phyloP scores from a whole-genome alignment of 1,140 invertebrate genomes.

The Pachyrhynchus sulphureomaculatus region DNA sequence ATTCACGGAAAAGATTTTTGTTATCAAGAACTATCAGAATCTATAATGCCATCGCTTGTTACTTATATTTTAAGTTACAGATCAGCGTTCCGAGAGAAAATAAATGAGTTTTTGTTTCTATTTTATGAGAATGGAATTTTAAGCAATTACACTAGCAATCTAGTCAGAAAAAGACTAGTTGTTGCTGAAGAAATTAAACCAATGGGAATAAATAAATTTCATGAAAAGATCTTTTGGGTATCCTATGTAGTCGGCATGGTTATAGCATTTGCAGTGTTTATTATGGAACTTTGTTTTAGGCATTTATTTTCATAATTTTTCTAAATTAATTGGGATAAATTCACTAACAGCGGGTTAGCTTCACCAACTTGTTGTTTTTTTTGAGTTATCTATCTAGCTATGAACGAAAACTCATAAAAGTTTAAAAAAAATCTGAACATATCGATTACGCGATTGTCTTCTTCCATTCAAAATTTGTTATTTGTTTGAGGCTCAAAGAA shows the following conservation, averaged over 20 bases:
- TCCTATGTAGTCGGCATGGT: neutral
- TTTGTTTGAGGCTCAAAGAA: too few species aligned
- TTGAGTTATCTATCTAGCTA: too few species aligned
- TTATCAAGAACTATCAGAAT: constrained; percentile 3
- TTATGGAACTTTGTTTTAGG: neutral
- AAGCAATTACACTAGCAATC: neutral
- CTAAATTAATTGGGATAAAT: too few species aligned
- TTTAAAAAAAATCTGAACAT: too few species aligned
- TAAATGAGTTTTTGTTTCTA: neutral
- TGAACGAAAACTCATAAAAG: too few species aligned
- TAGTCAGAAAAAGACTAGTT: neutral
- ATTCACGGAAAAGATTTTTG: neutral
- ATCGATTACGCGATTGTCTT: too few species aligned
- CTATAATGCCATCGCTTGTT: constrained; percentile 17
- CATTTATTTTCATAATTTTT: too few species aligned
- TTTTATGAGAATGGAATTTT: constrained; percentile 2
- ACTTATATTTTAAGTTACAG: constrained; percentile 12
- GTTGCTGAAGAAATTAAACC: neutral
- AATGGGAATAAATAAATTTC: neutral
- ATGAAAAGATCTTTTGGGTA: neutral
- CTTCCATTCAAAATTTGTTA: too few species aligned
- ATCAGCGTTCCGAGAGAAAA: neutral
- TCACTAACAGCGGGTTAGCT: too few species aligned
- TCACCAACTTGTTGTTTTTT: too few species aligned
- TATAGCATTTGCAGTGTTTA: neutral